A percentile compares a stretch with the other conserved stretches of the same genome.
Conservation (phyloP, 2,888 invertebrate genomes). For the Monochamus alternatus region DNA sequence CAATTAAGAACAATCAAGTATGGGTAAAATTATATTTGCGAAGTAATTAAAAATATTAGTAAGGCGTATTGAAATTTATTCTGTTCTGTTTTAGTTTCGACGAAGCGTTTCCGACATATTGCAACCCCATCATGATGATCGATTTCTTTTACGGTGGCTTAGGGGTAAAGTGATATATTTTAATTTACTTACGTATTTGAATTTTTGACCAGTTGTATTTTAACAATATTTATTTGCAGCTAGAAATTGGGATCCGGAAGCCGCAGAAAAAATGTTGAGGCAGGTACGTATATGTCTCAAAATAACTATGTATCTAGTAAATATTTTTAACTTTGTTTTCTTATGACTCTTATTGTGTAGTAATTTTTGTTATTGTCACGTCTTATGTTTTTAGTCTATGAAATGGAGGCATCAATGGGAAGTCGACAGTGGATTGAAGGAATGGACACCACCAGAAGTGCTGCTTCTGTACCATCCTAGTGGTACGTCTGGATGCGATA, state of each 20-base stretch:
- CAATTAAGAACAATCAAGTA: too few species aligned
- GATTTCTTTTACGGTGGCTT: constrained; percentile 86
- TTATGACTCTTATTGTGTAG: too few species aligned
- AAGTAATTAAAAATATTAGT: too few species aligned
- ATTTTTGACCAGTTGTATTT: too few species aligned
- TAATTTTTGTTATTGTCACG: too few species aligned
- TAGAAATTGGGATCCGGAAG: constrained; percentile 87
- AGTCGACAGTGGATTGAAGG: constrained; percentile 77
- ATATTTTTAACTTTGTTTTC: too few species aligned
- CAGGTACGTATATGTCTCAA: constrained; percentile 75
- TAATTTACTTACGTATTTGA: too few species aligned
- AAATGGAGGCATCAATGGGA: constrained; percentile 85
- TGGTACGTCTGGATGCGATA: constrained; percentile 86
- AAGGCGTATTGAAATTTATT: too few species aligned
- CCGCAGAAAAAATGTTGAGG: constrained; percentile 94
- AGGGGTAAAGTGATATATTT: constrained; percentile 75
- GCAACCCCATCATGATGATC: constrained; percentile 84
- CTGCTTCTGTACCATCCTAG: constrained; percentile 83
- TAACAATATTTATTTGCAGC: constrained; percentile 75
- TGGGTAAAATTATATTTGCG: too few species aligned
- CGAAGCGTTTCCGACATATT: constrained; percentile 79
- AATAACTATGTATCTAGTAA: too few species aligned
- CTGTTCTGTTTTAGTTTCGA: constrained; percentile 78
- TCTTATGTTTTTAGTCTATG: constrained; percentile 74
- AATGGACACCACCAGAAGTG: constrained; percentile 83